Base-by-base conservation (phyloP, 2,888 invertebrate species). In the Dolichomitus sp. region DNA sequence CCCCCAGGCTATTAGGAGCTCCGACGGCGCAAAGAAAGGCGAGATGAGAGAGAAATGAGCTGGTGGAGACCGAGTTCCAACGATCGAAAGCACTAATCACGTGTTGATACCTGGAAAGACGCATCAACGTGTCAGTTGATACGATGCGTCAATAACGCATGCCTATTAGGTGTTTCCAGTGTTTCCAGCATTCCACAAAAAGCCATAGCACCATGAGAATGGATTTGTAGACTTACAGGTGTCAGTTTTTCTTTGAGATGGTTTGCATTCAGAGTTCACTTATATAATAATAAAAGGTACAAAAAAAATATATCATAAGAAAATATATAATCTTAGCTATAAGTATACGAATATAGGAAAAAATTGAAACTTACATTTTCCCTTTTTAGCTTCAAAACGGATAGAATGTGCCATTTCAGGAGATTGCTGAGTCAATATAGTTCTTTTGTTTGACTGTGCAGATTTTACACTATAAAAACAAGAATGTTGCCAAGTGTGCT, bases 41-140 rank as follows among this genome's bases (percentile, higher is more conserved):
- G 65, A 54, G 65, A 74, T n/a, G 37, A 42, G 4, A n/a, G 19
- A 27, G 14, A 57, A 72, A 37, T 33, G 14, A 19, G n/a, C n/a
- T 40, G 23, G 12, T 33, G 27, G 45, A 50, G 70, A 30, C 76
- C 54, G 37, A 40, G 52, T 74, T 66, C 59, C 40, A 30, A 77
- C 65, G 63, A 77, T 68, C 65, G 33, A 61, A 69, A 50, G 77
- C 42, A 45, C 82, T 82, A 79, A 79, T 79, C 65, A 79, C 70
- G 78, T 70, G 74, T 79, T 70, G 80, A 75, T 82, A 70, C 82
- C 57, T 63, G 78, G 78, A 78, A 70, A 68, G 70, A 42, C 54
- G 33, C 68, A 57, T 63, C 40, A 19, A 57, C 74, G 82, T 70
- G 61, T 54, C 48, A 17, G 27, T 68, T 40, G 37, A 57, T 48